These are phyloP conservation scores for Limulus polyphemus DNA, from an alignment of 2,888 invertebrate species.

Conservation along the genomic window DNA sequence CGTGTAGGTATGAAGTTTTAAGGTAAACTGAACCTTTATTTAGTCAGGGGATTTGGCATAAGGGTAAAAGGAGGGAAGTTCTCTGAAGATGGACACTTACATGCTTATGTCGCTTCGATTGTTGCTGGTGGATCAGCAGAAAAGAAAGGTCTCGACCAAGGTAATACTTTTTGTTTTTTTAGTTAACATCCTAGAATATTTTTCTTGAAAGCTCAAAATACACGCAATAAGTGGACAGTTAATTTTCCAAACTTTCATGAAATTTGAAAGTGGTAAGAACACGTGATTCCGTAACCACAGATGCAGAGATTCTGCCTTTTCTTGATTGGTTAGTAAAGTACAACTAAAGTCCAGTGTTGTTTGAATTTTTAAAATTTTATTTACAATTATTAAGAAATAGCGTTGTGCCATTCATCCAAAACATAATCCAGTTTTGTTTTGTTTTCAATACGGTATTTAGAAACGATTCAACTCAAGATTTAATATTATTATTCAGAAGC, in stretches of 20 bases:
- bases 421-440: too few relatives aligned
- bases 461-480: too few relatives aligned
- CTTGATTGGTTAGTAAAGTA: too few relatives aligned
- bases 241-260: not conserved
- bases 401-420: too few relatives aligned
- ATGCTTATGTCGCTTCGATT: conserved; percentile 83
- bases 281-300: too few relatives aligned
- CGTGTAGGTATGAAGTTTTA: too few relatives aligned
- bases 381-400: too few relatives aligned
- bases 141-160: conserved; percentile 72
- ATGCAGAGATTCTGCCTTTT: too few relatives aligned
- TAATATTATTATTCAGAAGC: too few relatives aligned
- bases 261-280: not conserved
- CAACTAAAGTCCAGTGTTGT: too few relatives aligned
- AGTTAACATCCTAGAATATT: conserved; percentile 34
- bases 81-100: conserved; percentile 67
- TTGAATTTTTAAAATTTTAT: too few relatives aligned
- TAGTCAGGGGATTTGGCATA: conserved; percentile 85
- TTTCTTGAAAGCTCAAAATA: not conserved
- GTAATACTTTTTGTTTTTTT: conserved; percentile 43
- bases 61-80: conserved; percentile 85
- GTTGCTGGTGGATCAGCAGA: conserved; percentile 84
- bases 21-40: not conserved
- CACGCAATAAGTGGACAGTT: not conserved
- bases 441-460: too few relatives aligned